Percentiles rank a stretch among this genome's conserved stretches.
These are phyloP conservation scores for Pituophis catenifer DNA, from an alignment of 2,113 vertebrate species.

Conservation along the genomic window DNA sequence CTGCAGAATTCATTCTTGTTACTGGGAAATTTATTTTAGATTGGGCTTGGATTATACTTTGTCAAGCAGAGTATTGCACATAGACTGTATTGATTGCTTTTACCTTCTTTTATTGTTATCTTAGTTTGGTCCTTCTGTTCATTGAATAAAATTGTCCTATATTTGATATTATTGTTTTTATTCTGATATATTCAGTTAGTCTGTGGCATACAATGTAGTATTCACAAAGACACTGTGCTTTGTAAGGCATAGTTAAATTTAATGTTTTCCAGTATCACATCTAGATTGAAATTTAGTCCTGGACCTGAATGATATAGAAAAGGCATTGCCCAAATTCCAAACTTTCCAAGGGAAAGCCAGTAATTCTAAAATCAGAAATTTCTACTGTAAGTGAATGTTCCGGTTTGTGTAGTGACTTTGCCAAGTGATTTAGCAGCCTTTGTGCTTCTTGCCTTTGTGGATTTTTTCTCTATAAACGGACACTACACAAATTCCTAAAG, in stretches of 20 bases:
- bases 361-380: background rate
- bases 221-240: background rate
- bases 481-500: background rate
- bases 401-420: background rate
- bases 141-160: background rate
- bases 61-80: background rate
- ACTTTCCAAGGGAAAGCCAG: no score
- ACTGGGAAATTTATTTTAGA: background rate
- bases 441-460: background rate
- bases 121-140: background rate
- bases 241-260: background rate
- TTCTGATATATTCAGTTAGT: background rate
- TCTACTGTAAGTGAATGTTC: background rate
- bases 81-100: background rate
- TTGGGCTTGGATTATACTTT: background rate
- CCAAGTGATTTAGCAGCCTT: background rate
- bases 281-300: background rate
- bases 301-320: background rate
- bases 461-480: background rate
- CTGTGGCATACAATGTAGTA: background rate
- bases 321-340: background rate
- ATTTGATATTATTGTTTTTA: background rate
- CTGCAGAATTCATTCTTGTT: background rate
- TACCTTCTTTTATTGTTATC: background rate
- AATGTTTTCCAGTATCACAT: background rate